Conservation (phyloP, 2,888 invertebrate species). For the Drosophila neotestacea region DNA sequence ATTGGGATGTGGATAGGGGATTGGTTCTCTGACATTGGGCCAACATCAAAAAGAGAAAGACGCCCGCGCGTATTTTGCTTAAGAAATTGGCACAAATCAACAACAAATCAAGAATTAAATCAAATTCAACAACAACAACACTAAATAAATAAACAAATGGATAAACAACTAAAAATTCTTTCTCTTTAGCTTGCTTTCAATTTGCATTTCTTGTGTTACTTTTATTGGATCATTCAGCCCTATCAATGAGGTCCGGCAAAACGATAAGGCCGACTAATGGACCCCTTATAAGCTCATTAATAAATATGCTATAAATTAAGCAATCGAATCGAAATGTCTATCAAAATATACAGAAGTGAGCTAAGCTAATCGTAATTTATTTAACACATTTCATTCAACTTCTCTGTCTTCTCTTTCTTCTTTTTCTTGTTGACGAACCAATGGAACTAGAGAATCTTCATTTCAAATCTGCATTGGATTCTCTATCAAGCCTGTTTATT, state of each 20-base stretch:
- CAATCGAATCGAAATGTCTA: slow-evolving; percentile 42
- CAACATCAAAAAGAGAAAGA: slow-evolving; percentile 52
- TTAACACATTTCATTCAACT: slow-evolving; percentile 23
- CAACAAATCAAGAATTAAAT: slow-evolving; percentile 34
- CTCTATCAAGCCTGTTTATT: too few species aligned
- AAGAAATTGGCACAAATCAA: slow-evolving; percentile 45
- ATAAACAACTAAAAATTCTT: slow-evolving; percentile 23
- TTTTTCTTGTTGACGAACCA: background rate
- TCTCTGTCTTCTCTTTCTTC: background rate
- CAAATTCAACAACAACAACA: slow-evolving; percentile 6
- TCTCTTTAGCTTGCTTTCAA: slow-evolving; percentile 8
- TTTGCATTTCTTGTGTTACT: slow-evolving; percentile 22
- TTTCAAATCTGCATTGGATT: background rate
- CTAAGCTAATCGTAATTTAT: slow-evolving; percentile 19
- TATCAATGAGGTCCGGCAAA: slow-evolving; percentile 8
- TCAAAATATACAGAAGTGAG: slow-evolving; percentile 40
- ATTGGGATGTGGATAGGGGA: slow-evolving; percentile 25
- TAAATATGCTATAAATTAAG: slow-evolving; percentile 42
- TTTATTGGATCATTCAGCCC: slow-evolving; percentile 24
- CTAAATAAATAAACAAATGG: slow-evolving; percentile 3
- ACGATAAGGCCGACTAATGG: slow-evolving; percentile 42
- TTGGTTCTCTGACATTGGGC: slow-evolving; percentile 39
- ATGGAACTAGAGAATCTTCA: too few species aligned
- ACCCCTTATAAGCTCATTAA: slow-evolving; percentile 49
- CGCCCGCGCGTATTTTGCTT: slow-evolving; percentile 34